Evolutionary conservation across 2,113 vertebrate species (phyloP).

Genomic region (Arothron firmamentum): DNA sequence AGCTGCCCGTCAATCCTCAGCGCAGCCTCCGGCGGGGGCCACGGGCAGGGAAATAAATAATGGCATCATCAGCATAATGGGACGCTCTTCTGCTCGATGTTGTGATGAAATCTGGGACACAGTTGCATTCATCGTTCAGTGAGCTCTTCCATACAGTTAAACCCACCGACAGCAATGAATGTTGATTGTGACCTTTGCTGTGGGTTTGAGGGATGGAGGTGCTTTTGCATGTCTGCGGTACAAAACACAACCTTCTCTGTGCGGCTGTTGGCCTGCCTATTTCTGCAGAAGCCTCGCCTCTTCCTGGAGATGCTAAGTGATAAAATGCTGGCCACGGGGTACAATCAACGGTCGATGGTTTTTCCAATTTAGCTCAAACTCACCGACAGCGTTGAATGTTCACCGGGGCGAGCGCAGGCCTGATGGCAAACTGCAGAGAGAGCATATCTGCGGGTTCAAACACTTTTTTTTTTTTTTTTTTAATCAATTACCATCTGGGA

Average conservation of each 20-base stretch:
- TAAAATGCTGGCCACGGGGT: conserved; percentile 85
- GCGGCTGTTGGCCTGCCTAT: neutral
- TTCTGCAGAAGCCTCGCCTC: neutral
- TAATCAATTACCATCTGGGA: no score
- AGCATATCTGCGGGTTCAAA: conserved; percentile 48
- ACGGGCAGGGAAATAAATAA: conserved; percentile 44
- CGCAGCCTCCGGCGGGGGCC: conserved; percentile 10
- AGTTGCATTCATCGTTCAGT: conserved; percentile 99
- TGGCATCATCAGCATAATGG: conserved; percentile 60
- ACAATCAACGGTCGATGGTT: conserved; percentile 99
- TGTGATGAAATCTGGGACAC: conserved; percentile 86
- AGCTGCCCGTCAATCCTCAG: conserved; percentile 42
- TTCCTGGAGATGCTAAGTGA: conserved; percentile 25
- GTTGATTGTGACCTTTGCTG: conserved; percentile 93
- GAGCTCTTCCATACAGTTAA: conserved; percentile 95
- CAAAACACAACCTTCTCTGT: neutral
- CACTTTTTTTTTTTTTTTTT: no score
- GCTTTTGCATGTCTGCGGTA: conserved; percentile 7
- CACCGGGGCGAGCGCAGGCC: conserved; percentile 79
- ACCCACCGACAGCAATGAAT: conserved; percentile 99
- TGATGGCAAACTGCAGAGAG: conserved; percentile 63
- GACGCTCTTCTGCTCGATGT: conserved; percentile 53
- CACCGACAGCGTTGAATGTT: conserved; percentile 99
- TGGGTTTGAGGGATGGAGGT: conserved; percentile 27
- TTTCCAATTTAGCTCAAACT: conserved; percentile 92